Percentiles rank a stretch among this genome's conserved stretches.
Conservation (phyloP, 1,140 invertebrate genomes). For the Drosophila truncata region DNA sequence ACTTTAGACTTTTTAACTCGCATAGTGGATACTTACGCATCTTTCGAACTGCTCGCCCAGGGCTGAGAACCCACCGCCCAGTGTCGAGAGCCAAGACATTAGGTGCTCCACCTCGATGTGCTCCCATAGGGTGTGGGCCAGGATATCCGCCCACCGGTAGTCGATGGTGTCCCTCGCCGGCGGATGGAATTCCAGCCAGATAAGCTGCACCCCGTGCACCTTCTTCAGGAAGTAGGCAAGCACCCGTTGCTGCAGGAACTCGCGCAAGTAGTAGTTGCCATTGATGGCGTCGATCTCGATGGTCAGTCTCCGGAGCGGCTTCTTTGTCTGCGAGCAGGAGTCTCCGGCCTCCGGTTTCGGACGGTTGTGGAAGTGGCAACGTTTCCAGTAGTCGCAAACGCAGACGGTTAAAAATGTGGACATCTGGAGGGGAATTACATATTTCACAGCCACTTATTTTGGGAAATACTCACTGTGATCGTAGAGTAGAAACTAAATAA, state of each 20-base stretch:
- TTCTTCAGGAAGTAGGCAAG: slow-evolving; percentile 24
- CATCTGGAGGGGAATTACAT: background rate
- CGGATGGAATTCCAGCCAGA: slow-evolving; percentile 84
- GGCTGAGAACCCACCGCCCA: slow-evolving; percentile 97
- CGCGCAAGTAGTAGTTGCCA: slow-evolving; percentile 70
- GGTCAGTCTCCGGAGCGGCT: slow-evolving; percentile 39
- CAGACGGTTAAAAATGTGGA: slow-evolving; percentile 48
- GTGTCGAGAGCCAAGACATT: slow-evolving; percentile 97
- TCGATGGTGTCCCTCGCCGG: slow-evolving; percentile 89
- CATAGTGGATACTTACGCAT: slow-evolving; percentile 88
- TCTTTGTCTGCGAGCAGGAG: background rate
- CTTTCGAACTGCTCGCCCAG: slow-evolving; percentile 93
- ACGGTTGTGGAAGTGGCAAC: slow-evolving; percentile 49
- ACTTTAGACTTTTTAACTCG: background rate
- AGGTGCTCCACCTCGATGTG: slow-evolving; percentile 92
- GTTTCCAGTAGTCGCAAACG: slow-evolving; percentile 67
- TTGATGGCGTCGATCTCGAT: slow-evolving; percentile 65
- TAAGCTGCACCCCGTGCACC: slow-evolving; percentile 47
- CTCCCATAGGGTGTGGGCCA: slow-evolving; percentile 87
- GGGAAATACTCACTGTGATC: slow-evolving; percentile 3
- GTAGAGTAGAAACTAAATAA: background rate
- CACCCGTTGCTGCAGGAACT: slow-evolving; percentile 49
- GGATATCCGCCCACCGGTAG: slow-evolving; percentile 87
- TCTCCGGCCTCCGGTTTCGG: slow-evolving; percentile 5
- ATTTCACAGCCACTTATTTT: too few relatives aligned